Conservation (phyloP, 2,113 vertebrate genomes). For the Phyllostomus discolor region DNA sequence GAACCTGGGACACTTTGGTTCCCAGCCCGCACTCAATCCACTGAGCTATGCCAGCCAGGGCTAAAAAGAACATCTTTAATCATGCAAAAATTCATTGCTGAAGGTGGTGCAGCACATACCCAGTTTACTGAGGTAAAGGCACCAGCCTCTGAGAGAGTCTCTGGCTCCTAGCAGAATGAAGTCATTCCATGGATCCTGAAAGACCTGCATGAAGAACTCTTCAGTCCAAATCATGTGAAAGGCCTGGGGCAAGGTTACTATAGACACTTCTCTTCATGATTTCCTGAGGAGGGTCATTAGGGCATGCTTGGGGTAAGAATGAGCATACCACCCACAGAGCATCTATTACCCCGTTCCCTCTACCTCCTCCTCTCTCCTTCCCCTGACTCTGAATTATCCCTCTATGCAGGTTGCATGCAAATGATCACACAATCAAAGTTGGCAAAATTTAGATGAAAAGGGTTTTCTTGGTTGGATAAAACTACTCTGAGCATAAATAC, state of each 20-base stretch:
- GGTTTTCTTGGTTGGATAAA: neutral
- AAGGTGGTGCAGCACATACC: neutral
- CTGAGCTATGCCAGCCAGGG: too few species aligned
- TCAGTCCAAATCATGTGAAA: neutral
- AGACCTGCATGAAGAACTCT: neutral
- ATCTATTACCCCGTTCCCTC: neutral
- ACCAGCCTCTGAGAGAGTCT: neutral
- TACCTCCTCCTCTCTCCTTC: neutral
- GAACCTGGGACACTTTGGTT: too few species aligned
- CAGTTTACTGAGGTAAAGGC: neutral
- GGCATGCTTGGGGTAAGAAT: neutral
- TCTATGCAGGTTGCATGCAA: neutral
- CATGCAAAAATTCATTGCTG: neutral
- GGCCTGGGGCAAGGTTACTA: neutral
- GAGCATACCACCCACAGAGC: neutral
- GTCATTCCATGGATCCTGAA: neutral
- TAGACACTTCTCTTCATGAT: neutral
- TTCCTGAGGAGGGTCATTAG: neutral
- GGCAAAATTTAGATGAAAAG: slow-evolving; percentile 7
- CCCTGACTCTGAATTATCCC: neutral
- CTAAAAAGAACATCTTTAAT: too few species aligned
- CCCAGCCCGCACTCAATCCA: too few species aligned
- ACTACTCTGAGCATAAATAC: slow-evolving; percentile 2
- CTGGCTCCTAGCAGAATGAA: neutral
- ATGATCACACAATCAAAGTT: neutral